Conservation (phyloP, 2,113 vertebrate genomes). For the Agapornis roseicollis region DNA sequence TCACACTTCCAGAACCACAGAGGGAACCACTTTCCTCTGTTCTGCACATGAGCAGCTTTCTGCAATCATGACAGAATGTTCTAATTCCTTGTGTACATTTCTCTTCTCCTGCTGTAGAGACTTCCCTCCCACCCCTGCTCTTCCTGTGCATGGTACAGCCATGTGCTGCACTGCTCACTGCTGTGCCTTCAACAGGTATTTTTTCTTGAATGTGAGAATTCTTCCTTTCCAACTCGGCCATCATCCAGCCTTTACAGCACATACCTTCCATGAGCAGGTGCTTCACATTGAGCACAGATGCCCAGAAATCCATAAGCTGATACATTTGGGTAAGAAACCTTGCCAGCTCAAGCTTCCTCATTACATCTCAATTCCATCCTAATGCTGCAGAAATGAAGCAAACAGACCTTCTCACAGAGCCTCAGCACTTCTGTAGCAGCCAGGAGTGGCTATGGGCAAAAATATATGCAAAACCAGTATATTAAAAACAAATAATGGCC, state of each 20-base stretch:
- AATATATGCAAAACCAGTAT: neutral
- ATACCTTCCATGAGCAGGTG: constrained; percentile 28
- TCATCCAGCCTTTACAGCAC: constrained; percentile 8
- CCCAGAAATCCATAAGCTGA: neutral
- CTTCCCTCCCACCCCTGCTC: neutral
- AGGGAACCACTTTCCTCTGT: neutral
- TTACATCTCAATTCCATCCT: neutral
- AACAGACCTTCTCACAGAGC: neutral
- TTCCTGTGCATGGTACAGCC: neutral
- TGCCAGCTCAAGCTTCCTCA: constrained; percentile 20
- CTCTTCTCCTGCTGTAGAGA: neutral
- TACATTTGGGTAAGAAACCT: neutral
- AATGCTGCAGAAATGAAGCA: neutral
- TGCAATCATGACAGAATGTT: neutral
- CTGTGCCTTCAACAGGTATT: constrained; percentile 34
- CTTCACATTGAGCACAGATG: constrained; percentile 28
- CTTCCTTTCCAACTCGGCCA: constrained; percentile 4
- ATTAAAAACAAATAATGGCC: neutral
- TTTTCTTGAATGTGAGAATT: neutral
- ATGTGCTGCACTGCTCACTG: neutral
- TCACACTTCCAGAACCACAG: neutral
- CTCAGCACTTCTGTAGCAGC: neutral
- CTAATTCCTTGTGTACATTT: neutral
- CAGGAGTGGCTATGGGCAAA: neutral
- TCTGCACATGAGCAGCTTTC: neutral